A percentile compares a stretch with the other conserved stretches of the same genome.
Evolutionary conservation across 2,113 vertebrate species (phyloP).

Genomic region (Promerops cafer): DNA sequence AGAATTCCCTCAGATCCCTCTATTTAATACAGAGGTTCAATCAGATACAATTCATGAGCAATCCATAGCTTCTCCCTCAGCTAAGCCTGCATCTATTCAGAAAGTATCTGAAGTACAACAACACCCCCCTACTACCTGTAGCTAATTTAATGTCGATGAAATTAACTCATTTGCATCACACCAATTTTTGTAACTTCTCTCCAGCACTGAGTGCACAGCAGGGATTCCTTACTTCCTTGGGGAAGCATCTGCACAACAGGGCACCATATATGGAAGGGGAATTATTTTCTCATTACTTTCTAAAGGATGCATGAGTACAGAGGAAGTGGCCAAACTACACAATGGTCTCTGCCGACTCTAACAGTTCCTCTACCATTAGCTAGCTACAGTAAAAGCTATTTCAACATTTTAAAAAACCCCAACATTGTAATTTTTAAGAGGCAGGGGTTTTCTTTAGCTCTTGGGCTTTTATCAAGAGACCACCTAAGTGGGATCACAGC

Average conservation of each 20-base stretch:
- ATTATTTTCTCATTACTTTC: neutral
- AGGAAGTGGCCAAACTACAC: neutral
- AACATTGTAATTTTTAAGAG: neutral
- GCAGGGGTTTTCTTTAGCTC: neutral
- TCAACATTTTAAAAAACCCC: neutral
- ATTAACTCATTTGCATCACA: neutral
- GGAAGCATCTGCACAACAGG: neutral
- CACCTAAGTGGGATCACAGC: neutral
- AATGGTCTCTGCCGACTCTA: neutral
- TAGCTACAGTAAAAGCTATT: neutral
- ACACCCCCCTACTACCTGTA: neutral
- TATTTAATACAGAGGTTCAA: neutral
- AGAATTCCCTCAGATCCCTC: neutral
- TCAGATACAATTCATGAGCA: neutral
- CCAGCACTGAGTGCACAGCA: neutral
- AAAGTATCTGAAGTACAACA: neutral
- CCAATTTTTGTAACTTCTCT: neutral
- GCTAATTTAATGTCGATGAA: neutral
- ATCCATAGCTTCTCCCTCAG: neutral
- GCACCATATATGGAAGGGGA: neutral
- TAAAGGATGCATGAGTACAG: neutral
- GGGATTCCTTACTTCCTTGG: neutral
- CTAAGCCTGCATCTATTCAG: neutral
- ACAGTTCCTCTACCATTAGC: neutral
- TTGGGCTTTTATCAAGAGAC: neutral